Conservation (phyloP, 2,888 invertebrate species). For the Colostygia pectinataria region DNA sequence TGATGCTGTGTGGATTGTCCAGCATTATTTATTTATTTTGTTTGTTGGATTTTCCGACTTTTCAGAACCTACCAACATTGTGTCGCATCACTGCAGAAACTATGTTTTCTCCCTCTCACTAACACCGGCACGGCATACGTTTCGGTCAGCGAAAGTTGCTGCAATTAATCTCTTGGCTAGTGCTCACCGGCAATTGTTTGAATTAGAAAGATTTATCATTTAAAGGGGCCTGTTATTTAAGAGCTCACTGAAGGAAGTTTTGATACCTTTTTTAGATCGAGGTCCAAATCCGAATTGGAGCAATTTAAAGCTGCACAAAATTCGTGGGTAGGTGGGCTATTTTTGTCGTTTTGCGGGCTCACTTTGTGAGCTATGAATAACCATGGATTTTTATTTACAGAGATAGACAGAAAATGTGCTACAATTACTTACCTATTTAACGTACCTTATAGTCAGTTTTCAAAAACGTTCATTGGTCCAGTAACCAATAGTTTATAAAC, state of each 20-base stretch:
- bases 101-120: conserved; percentile 54
- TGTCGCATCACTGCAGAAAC: conserved; percentile 36
- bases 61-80: not conserved
- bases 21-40: too few species aligned
- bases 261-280: conserved; percentile 31
- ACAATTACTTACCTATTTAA: too few species aligned
- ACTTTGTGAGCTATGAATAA: conserved; percentile 12
- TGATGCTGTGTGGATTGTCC: too few species aligned
- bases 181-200: conserved; percentile 53
- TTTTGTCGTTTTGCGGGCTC: conserved; percentile 7
- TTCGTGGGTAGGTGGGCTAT: conserved; percentile 16
- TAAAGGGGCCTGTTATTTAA: conserved; percentile 37
- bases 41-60: not conserved
- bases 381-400: conserved; percentile 1
- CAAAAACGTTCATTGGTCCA: too few species aligned
- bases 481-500: conserved; percentile 30
- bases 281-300: conserved; percentile 24
- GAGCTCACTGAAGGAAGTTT: conserved; percentile 31
- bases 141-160: conserved; percentile 65
- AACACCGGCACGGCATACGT: conserved; percentile 44
- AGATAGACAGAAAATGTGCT: too few species aligned
- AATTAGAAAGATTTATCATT: conserved; percentile 52
- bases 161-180: conserved; percentile 64
- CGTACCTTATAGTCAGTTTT: too few species aligned
- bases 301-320: conserved; percentile 23